Percentiles rank a stretch among this genome's conserved stretches.
These are phyloP conservation scores for Beris morrisii DNA, from an alignment of 2,888 invertebrate genomes.

Conservation along the genomic window DNA sequence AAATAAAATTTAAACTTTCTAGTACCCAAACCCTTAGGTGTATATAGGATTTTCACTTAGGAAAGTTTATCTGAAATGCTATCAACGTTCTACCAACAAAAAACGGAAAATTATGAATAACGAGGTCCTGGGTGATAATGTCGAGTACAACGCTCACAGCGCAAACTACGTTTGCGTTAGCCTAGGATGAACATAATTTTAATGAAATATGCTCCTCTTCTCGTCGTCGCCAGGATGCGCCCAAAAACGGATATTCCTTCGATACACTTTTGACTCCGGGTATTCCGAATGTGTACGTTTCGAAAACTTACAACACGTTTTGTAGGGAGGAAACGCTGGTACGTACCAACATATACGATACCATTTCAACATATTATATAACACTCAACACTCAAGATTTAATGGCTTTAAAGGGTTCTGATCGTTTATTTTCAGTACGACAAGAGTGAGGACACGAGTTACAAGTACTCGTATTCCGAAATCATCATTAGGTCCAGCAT, in stretches of 20 bases:
- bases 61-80: no score
- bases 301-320: constrained; percentile 1
- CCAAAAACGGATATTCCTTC: constrained; percentile 16
- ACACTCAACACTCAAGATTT: constrained; percentile 5
- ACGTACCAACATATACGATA: background rate
- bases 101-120: constrained; percentile 26
- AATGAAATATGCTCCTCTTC: constrained; percentile 12
- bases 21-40: no score
- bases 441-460: no score
- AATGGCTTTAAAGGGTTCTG: constrained; percentile 23
- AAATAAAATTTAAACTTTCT: no score
- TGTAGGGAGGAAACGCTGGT: no score
- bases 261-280: background rate
- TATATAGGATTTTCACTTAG: no score
- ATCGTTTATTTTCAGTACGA: constrained; percentile 7
- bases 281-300: background rate
- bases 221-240: constrained; percentile 14
- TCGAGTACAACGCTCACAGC: constrained; percentile 10
- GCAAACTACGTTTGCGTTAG: background rate
- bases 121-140: constrained; percentile 23
- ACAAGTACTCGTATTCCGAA: no score
- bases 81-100: no score
- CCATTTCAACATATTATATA: constrained; percentile 10
- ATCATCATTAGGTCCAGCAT: no score
- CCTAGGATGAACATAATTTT: constrained; percentile 12